Conservation (phyloP, 2,113 vertebrate genomes). For the Crocuta crocuta region DNA sequence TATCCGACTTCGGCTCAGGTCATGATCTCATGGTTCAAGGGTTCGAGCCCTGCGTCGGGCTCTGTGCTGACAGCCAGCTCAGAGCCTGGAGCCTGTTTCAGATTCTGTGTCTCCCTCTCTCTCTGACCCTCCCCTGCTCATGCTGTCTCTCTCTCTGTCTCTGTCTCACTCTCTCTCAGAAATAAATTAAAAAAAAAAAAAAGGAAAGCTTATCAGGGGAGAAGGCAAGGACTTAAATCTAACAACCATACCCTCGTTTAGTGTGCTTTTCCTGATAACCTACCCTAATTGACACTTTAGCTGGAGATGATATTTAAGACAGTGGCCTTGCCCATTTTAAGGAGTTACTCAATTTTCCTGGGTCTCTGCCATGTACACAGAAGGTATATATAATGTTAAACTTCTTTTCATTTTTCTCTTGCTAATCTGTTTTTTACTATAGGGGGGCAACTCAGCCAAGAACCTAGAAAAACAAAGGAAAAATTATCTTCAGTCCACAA, state of each 20-base stretch:
- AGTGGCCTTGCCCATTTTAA: background rate
- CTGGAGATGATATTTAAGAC: background rate
- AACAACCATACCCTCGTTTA: background rate
- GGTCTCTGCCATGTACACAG: background rate
- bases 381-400: background rate
- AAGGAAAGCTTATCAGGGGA: background rate
- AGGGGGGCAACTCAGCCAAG: background rate
- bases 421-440: background rate
- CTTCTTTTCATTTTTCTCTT: background rate
- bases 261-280: background rate
- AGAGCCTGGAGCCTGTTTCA: no score
- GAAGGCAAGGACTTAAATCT: background rate
- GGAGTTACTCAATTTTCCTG: background rate
- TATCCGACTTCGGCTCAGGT: no score
- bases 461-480: background rate
- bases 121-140: no score
- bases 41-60: no score
- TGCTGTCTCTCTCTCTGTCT: no score
- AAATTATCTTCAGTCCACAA: background rate
- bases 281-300: background rate
- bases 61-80: no score
- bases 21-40: no score
- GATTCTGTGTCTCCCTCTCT: no score
- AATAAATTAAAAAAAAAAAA: no score
- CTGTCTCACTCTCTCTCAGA: no score